Conservation (phyloP, 2,888 invertebrate species). For the Anarsia innoxiella region DNA sequence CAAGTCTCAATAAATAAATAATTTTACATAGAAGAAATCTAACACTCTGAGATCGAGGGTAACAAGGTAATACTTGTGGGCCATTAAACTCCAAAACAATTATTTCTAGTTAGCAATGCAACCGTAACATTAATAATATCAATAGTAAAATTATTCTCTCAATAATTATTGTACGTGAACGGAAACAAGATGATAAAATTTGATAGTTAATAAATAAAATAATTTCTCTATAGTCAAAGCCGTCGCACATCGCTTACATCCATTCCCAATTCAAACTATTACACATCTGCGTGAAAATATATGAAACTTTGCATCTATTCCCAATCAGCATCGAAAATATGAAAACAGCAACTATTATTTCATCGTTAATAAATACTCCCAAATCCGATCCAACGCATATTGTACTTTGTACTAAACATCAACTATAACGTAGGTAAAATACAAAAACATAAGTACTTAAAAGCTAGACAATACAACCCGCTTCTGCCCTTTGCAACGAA, state of each 20-base stretch:
- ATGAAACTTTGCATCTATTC: background rate
- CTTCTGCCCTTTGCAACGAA: conserved; percentile 48
- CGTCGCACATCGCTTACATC: too few relatives aligned
- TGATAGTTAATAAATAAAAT: conserved; percentile 15
- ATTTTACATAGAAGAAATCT: conserved; percentile 64
- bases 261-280: too few relatives aligned
- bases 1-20: too few relatives aligned
- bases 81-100: conserved; percentile 40
- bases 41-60: conserved; percentile 58
- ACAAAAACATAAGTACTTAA: conserved; percentile 35
- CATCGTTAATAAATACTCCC: conserved; percentile 1
- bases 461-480: conserved; percentile 53
- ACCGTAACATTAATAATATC: conserved; percentile 52
- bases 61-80: conserved; percentile 51
- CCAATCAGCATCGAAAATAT: conserved; percentile 11
- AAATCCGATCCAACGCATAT: conserved; percentile 44
- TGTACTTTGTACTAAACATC: conserved; percentile 42
- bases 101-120: conserved; percentile 44
- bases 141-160: conserved; percentile 37
- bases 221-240: too few relatives aligned
- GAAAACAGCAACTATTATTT: conserved; percentile 15
- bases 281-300: too few relatives aligned
- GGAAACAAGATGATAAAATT: conserved; percentile 30
- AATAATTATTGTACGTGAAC: too few relatives aligned
- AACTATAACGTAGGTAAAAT: conserved; percentile 56